Base-by-base conservation (phyloP, 2,797 vertebrate species). In the Botia almorhae region DNA sequence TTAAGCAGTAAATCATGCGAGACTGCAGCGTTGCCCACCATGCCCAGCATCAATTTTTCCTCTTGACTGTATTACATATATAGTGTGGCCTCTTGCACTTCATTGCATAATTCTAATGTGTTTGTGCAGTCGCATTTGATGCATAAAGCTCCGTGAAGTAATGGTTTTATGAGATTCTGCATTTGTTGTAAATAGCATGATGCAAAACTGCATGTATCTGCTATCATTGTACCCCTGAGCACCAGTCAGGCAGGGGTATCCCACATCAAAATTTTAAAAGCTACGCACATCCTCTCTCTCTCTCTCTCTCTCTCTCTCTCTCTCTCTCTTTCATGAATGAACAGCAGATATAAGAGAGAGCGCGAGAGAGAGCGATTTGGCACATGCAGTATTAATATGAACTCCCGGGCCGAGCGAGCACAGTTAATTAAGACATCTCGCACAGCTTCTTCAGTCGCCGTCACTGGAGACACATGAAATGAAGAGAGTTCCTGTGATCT, bases 401-500 rank as follows among this genome's bases (percentile, higher is more conserved):
- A 46, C 43, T 29, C 55, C 60, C 81, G 73, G 81, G 56, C 73
- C 43, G 56, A 88, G 85, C 72, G 23, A 83, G 82, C 68, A 61
- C 55, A 60, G 19, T 81, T 86, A 82, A 87, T 81, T 82, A 82
- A 88, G 83, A 84, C 77, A 70, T 84, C 60, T 86, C 63, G 29
- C 63, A 36, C 68, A 48, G 63, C 36, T 80, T 82, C 81, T 88
- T 81, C 63, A 81, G 87, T 87, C 84, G 87, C 78, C 46, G 80
- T 81, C 84, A 84, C 84, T 85, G 77, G 87, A 83, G 58, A 87
- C 75, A 81, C 19, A 72, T 29, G 82, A 86, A 88, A 88, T 83
- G 82, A 83, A 87, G 82, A 84, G 90, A 87, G 84, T 89, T 89
- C 81, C 82, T 90, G 84, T 90, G 85, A 91, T 88, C 83, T 89